These are phyloP conservation scores for Ormyrus labotus DNA, from an alignment of 2,888 invertebrate species.

Conservation along the genomic window DNA sequence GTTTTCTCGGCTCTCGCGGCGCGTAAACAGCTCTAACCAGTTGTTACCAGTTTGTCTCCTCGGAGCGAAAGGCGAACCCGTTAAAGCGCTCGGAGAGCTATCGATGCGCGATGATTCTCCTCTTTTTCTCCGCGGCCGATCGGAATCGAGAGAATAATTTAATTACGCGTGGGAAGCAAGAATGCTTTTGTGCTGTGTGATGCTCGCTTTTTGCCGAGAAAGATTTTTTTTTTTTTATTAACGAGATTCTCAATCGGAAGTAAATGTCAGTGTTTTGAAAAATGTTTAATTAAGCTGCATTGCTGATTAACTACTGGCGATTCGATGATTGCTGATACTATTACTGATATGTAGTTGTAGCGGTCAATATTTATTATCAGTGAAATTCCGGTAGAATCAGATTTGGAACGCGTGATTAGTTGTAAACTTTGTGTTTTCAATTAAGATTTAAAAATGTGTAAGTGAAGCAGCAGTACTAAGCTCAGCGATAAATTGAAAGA, in stretches of 20 bases:
- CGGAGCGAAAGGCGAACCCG: too few relatives aligned
- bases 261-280: too few relatives aligned
- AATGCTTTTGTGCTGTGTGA: background rate
- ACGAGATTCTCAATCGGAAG: too few relatives aligned
- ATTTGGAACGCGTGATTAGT: background rate
- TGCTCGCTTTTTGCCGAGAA: background rate
- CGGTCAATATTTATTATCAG: background rate
- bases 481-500: too few relatives aligned
- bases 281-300: too few relatives aligned
- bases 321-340: too few relatives aligned
- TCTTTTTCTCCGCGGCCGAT: background rate
- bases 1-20: too few relatives aligned
- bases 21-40: slow-evolving; percentile 35
- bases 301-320: too few relatives aligned
- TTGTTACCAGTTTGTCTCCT: slow-evolving; percentile 21
- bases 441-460: background rate
- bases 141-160: background rate
- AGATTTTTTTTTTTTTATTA: background rate
- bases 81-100: background rate
- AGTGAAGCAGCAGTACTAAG: too few relatives aligned
- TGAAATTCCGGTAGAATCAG: background rate
- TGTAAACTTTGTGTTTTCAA: background rate
- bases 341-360: too few relatives aligned
- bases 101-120: background rate
- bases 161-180: background rate